These are phyloP conservation scores for Oryzias celebensis DNA, from an alignment of 2,113 vertebrate species.

Conservation along the genomic window DNA sequence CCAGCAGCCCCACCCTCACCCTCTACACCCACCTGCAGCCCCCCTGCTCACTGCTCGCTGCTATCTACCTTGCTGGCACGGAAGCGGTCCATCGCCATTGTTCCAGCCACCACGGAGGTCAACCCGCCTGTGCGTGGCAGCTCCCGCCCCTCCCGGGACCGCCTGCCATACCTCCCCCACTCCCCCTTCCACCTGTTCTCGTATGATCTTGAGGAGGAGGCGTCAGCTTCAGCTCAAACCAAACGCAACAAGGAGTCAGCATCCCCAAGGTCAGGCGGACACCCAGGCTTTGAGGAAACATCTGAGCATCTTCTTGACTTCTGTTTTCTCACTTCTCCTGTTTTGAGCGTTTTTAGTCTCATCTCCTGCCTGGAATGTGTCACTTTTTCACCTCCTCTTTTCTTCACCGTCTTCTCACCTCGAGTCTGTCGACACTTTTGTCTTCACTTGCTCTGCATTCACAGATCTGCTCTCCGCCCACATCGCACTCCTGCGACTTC, in stretches of 20 bases:
- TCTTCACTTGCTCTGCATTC: constrained; percentile 42
- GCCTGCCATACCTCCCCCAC: constrained; percentile 89
- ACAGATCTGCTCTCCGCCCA: constrained; percentile 8
- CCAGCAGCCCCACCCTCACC: constrained; percentile 7
- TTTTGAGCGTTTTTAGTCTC: constrained; percentile 12
- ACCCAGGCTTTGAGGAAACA: constrained; percentile 16
- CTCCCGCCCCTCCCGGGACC: constrained; percentile 66
- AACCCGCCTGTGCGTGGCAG: constrained; percentile 66
- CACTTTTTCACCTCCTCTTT: constrained; percentile 19
- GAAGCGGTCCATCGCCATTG: constrained; percentile 61
- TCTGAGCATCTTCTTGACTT: constrained; percentile 10
- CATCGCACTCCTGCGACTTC: background rate
- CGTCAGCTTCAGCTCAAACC: constrained; percentile 12
- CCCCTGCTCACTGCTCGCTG: constrained; percentile 64
- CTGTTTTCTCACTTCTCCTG: constrained; percentile 4
- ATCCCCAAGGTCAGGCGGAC: constrained; percentile 54
- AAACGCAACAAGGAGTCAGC: constrained; percentile 36
- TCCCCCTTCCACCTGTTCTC: constrained; percentile 95
- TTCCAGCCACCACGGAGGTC: constrained; percentile 65
- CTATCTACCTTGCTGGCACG: constrained; percentile 70
- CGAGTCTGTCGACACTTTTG: constrained; percentile 15
- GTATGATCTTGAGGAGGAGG: constrained; percentile 86
- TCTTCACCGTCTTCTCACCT: constrained; percentile 22
- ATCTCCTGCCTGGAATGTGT: constrained; percentile 32
- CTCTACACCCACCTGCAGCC: constrained; percentile 30